These are phyloP conservation scores for Diachasma alloeum DNA, from an alignment of 1,140 invertebrate genomes.

Conservation along the genomic window DNA sequence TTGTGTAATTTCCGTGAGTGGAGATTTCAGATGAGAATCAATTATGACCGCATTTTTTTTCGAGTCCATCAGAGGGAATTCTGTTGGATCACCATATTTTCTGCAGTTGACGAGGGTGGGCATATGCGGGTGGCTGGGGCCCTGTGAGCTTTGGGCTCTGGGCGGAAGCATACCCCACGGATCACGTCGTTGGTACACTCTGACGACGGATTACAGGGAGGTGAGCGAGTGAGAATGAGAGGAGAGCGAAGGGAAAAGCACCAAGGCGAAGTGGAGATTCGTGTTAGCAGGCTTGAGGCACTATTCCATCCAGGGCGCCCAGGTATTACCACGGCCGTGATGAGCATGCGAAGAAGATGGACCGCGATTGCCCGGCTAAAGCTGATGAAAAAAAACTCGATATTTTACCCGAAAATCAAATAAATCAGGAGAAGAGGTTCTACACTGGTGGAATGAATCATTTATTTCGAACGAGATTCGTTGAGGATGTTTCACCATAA, in stretches of 20 bases:
- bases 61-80: background rate
- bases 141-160: background rate
- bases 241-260: background rate
- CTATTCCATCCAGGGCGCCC: slow-evolving; percentile 25
- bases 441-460: too few relatives aligned
- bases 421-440: background rate
- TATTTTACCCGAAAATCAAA: background rate
- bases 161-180: background rate
- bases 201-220: background rate
- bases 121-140: background rate
- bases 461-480: too few relatives aligned
- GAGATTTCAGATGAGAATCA: background rate
- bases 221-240: background rate
- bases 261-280: slow-evolving; percentile 46
- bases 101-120: background rate
- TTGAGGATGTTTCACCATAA: too few relatives aligned
- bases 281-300: slow-evolving; percentile 36
- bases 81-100: background rate
- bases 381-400: background rate
- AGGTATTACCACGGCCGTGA: slow-evolving; percentile 40
- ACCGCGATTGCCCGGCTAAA: slow-evolving; percentile 1
- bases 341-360: slow-evolving; percentile 36
- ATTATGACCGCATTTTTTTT: background rate
- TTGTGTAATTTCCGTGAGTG: background rate
- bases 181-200: background rate